Conservation (phyloP, 2,888 invertebrate species). For the Nasonia oneida region DNA sequence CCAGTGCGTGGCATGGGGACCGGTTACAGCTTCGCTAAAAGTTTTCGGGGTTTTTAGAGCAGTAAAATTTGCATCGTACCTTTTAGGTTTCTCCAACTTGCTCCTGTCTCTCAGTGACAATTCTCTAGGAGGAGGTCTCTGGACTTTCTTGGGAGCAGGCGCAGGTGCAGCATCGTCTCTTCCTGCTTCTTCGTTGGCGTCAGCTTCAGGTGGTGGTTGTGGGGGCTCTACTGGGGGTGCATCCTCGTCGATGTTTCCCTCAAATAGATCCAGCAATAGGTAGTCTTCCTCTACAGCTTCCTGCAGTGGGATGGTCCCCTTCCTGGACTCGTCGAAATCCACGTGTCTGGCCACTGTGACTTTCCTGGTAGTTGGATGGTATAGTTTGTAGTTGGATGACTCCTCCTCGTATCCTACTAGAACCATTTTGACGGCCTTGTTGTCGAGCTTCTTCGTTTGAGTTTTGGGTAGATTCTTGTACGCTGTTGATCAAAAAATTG, state of each 20-base stretch:
- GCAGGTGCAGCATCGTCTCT: too few relatives aligned
- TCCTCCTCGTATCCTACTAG: slow-evolving; percentile 63
- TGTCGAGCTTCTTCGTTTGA: slow-evolving; percentile 64
- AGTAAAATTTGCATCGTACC: background rate
- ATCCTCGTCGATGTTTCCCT: background rate
- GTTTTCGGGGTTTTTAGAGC: background rate
- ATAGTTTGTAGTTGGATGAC: slow-evolving; percentile 66
- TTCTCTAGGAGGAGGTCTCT: too few relatives aligned
- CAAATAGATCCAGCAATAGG: background rate
- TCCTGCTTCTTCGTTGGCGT: too few relatives aligned
- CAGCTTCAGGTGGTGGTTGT: too few relatives aligned
- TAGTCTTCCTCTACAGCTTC: background rate
- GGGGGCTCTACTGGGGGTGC: too few relatives aligned
- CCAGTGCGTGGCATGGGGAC: background rate
- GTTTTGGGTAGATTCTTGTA: slow-evolving; percentile 63
- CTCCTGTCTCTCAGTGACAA: background rate
- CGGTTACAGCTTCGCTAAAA: background rate
- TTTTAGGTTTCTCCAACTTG: background rate
- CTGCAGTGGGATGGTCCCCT: background rate
- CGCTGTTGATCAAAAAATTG: slow-evolving; percentile 64
- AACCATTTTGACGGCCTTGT: slow-evolving; percentile 57
- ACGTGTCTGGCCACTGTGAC: slow-evolving; percentile 66
- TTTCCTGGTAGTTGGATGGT: slow-evolving; percentile 62
- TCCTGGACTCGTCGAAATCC: slow-evolving; percentile 65
- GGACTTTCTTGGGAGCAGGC: too few relatives aligned